These are phyloP conservation scores for Myrmophylax atrothorax DNA, from an alignment of 2,113 vertebrate genomes.

Conservation along the genomic window DNA sequence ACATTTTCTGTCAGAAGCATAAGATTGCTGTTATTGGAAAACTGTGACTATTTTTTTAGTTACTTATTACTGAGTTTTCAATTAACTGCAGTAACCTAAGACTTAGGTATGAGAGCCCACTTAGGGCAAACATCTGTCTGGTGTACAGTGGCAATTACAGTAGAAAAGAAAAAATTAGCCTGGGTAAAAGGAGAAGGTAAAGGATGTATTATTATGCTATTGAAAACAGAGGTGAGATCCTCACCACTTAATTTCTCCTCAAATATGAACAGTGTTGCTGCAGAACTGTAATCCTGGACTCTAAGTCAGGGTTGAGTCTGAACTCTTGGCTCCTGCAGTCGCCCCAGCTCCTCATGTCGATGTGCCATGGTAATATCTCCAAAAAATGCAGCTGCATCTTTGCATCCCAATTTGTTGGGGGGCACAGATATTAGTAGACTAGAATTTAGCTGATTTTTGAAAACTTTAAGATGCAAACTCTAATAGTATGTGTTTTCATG, in stretches of 20 bases:
- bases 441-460: neutral
- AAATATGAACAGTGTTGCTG: neutral
- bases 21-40: neutral
- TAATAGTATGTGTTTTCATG: neutral
- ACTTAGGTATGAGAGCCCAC: neutral
- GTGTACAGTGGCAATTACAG: neutral
- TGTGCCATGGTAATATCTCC: neutral
- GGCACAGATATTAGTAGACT: neutral
- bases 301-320: neutral
- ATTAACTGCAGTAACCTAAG: neutral
- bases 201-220: neutral
- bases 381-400: neutral
- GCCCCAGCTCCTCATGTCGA: neutral
- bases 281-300: neutral
- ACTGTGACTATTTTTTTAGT: neutral
- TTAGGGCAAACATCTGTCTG: neutral
- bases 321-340: fast-evolving
- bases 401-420: neutral
- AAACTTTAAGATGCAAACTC: neutral
- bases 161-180: neutral
- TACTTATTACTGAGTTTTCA: neutral
- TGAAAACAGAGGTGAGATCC: neutral
- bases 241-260: neutral
- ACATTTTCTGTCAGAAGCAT: neutral
- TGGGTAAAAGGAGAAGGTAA: neutral